Evolutionary conservation across 2,113 vertebrate genomes (phyloP), one percentile per base, ranked within the genome.

Genomic region (Heterocephalus glaber): DNA sequence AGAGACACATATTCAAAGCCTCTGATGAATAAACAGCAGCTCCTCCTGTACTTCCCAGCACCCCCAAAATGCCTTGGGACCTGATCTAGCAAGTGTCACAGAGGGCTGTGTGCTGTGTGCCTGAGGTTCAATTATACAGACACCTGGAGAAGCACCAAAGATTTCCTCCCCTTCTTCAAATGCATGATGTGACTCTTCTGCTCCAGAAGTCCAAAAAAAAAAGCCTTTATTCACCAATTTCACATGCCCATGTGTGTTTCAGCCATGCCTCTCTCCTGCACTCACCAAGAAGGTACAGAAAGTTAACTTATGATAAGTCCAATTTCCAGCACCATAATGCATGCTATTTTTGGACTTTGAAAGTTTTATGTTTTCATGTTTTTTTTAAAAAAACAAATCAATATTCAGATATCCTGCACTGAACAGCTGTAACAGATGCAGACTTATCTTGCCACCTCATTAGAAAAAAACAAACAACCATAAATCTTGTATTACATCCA

Each of bases 381-480:
- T 89, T 92, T 95, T 94, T 87, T 30, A 30, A 44, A 84, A 95
- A 76, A 93, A 68, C 30, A 93, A 95, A 95, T 76, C 41, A 58
- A n/a, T 77, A 91, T 79, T 89, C 94, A 41, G 89, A 74, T 68
- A 56, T 35, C 93, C 93, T 79, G 63, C 35, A 70, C 68, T 38
- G 54, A 94, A 86, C 77, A 90, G 96, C 94, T 95, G 38, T 54
- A 90, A 92, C 94, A 96, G 76, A 96, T 61, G 92, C 84, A 74
- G 86, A 60, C 76, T 60, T 90, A 96, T 88, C 93, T 96, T 66
- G 92, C 87, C 96, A 97, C 90, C 95, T 98, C 95, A 52, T 97
- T 97, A 96, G 93, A 77, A 90, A 79, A 95, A 91, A 97, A 96
- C 95, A 96, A 97, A 94, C 86, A 96, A 88, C 68, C 16, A 54